Evolutionary conservation across 2,888 invertebrate species (phyloP), one percentile per base, ranked within the genome.

Genomic region (Parthenolecanium corni): DNA sequence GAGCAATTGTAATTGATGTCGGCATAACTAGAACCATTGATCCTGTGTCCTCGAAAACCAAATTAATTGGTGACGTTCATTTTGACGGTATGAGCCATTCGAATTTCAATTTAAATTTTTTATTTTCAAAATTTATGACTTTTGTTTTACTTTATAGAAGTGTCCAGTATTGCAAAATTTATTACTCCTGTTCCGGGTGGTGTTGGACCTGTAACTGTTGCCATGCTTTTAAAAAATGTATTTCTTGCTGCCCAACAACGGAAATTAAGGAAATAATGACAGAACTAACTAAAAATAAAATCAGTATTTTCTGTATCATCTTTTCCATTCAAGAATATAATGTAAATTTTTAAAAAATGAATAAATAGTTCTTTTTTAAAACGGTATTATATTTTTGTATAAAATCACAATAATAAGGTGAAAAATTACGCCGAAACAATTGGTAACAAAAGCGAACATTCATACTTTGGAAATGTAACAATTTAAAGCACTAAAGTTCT

Each of bases 121-220:
- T 44, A 2, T 18, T 44, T 14, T 44, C 6, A 3, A 18, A 5
- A n/a, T 44, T 1, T 44, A 20, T 18, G 18, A 20, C n/a, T 14
- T 44, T 44, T 44, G 46, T 57, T 18, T 25, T 51, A 51, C 46
- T 38, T 52, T 72, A 66, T 77, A 84, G 82, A 79, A 73, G 90
- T 90, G 1, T 80, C 79, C 64, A 79, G 89, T 74, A 78, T 89
- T 23, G 93, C 92, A 9, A 87, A 89, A 11, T 79, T 84, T 58
- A 83, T 94, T 52, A 91, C 92, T 0, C 92, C 93, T 1, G 94
- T 93, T 0, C 93, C 93, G 1, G 84, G 93, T 1, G 94, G 94
- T 2, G 93, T 90, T 3, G 93, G 93, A 0, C 93, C 93, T 0
- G 89, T 93, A 86, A 94, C 94, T 0, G 92, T 93, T 0, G 87